Percentiles rank a stretch among this genome's conserved stretches.
phyloP scores from a whole-genome alignment of 1,140 invertebrate species.

The Zaprionus lachaisei region DNA sequence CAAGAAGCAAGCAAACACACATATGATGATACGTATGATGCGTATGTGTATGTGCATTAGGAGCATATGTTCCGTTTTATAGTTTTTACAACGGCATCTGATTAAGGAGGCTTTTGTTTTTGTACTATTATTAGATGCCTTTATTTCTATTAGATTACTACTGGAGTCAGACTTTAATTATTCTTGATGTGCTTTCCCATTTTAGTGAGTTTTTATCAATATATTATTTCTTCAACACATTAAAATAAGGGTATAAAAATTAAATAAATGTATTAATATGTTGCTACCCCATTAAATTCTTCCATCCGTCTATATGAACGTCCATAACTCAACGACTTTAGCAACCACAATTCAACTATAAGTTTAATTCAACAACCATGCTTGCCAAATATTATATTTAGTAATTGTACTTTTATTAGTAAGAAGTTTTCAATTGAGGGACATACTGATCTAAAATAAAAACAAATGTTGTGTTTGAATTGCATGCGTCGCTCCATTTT shows the following conservation, averaged over 20 bases:
- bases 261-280: no score
- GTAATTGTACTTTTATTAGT: no score
- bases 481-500: constrained; percentile 55
- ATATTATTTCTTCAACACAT: not conserved
- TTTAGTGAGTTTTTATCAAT: no score
- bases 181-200: not conserved
- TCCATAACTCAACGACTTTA: no score
- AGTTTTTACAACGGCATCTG: constrained; percentile 56
- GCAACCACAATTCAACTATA: no score
- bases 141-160: not conserved
- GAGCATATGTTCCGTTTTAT: constrained; percentile 72
- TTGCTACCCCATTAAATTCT: no score
- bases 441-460: no score
- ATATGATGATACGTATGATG: not conserved
- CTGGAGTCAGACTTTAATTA: not conserved
- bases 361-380: no score
- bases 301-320: no score
- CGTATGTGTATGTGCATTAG: constrained; percentile 46
- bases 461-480: not conserved
- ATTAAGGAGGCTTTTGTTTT: constrained; percentile 22
- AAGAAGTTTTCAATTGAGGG: no score
- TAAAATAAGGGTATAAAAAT: not conserved
- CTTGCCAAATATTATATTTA: no score
- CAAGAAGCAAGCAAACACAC: constrained; percentile 69
- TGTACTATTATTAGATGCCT: constrained; percentile 24